Percentiles rank a stretch among this genome's conserved stretches.
Evolutionary conservation across 2,888 invertebrate genomes (phyloP).

Genomic region (Drosophila infuscata): DNA sequence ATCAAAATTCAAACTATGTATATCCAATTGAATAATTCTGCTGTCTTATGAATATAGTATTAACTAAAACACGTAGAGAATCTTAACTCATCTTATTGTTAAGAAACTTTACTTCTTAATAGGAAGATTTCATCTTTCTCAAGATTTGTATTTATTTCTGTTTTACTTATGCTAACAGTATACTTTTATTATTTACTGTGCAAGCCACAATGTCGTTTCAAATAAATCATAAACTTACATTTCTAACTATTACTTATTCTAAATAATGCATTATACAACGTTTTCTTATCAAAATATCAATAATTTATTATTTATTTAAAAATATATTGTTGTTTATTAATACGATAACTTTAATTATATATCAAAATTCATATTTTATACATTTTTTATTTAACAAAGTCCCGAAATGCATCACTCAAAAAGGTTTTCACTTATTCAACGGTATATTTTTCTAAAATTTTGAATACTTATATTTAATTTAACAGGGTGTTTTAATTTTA

Average conservation of each 20-base stretch:
- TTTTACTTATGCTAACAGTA: background rate
- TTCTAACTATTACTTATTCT: background rate
- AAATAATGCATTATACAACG: background rate
- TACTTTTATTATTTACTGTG: background rate
- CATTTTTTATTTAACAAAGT: background rate
- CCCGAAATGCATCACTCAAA: background rate
- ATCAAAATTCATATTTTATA: background rate
- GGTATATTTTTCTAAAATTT: background rate
- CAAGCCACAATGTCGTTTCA: background rate
- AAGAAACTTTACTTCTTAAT: background rate
- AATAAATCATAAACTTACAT: background rate
- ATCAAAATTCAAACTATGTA: constrained; percentile 7
- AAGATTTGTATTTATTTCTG: background rate
- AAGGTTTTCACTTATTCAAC: background rate
- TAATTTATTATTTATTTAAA: background rate
- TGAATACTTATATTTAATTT: background rate
- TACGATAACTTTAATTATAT: background rate
- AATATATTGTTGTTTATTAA: background rate
- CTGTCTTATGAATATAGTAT: background rate
- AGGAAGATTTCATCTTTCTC: background rate
- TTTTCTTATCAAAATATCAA: background rate
- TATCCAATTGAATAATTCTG: background rate
- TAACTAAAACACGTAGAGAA: background rate
- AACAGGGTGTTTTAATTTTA: background rate
- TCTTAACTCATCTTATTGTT: background rate